A percentile compares a stretch with the other conserved stretches of the same genome.
phyloP scores from a whole-genome alignment of 2,888 invertebrate genomes.

The Pandemis cinnamomeana region DNA sequence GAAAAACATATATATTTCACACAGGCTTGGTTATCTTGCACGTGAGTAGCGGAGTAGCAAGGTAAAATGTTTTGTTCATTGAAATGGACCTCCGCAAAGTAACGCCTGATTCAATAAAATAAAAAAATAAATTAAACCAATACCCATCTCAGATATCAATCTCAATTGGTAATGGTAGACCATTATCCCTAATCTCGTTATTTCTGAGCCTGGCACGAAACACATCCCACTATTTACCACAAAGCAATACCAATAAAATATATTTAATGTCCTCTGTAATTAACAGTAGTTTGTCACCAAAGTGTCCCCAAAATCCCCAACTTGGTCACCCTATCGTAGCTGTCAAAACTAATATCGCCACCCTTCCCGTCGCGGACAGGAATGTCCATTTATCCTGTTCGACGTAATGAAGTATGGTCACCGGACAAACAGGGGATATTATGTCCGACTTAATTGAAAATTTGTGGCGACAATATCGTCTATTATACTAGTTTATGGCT shows the following conservation, averaged over 20 bases:
- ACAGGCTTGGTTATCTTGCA: no score
- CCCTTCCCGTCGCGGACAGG: constrained; percentile 33
- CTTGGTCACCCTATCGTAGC: constrained; percentile 28
- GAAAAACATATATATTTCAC: no score
- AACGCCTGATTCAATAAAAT: no score
- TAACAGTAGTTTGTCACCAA: constrained; percentile 31
- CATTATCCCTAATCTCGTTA: neutral
- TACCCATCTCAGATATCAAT: neutral
- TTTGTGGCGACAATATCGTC: neutral
- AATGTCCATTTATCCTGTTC: constrained; percentile 37
- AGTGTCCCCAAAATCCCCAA: constrained; percentile 7
- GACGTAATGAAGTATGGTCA: constrained; percentile 31
- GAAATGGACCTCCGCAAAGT: no score
- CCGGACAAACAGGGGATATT: constrained; percentile 29
- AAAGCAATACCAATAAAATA: constrained; percentile 29
- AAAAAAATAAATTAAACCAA: no score
- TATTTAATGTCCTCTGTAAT: constrained; percentile 22
- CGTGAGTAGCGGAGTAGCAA: no score
- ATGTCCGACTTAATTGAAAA: constrained; percentile 18
- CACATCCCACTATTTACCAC: constrained; percentile 4
- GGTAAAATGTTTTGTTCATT: no score
- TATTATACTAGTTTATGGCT: no score
- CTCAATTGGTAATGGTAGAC: neutral
- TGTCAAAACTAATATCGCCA: constrained; percentile 31
- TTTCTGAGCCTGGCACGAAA: neutral